Evolutionary conservation across 2,113 vertebrate species (phyloP).

Genomic region (Phocoena phocoena): DNA sequence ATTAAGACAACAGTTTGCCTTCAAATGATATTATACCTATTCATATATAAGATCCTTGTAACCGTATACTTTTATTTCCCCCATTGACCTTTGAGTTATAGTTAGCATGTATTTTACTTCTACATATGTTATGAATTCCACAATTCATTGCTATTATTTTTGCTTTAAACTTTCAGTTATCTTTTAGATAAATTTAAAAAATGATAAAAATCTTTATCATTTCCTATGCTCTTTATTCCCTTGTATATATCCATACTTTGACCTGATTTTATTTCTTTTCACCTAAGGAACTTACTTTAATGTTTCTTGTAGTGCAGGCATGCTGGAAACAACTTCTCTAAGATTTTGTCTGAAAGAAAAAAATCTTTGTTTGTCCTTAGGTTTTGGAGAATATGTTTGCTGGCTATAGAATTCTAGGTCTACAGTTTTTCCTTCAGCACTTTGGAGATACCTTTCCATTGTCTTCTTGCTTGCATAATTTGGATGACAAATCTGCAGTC

Average conservation of each 20-base stretch:
- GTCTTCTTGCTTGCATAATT: neutral
- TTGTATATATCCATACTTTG: neutral
- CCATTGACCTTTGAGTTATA: neutral
- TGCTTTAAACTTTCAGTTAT: neutral
- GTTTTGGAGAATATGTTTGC: slow-evolving; percentile 25
- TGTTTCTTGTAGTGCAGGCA: neutral
- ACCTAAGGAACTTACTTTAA: neutral
- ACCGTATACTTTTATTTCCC: slow-evolving; percentile 1
- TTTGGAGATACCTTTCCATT: neutral
- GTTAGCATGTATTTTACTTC: neutral
- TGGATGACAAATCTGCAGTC: neutral
- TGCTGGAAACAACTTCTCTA: neutral
- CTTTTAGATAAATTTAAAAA: neutral
- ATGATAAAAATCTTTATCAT: neutral
- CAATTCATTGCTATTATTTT: slow-evolving; percentile 18
- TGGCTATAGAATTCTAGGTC: neutral
- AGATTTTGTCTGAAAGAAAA: neutral
- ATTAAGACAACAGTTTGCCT: neutral
- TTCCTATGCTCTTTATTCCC: neutral
- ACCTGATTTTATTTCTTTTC: slow-evolving; percentile 30
- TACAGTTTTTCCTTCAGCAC: neutral
- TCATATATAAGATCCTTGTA: neutral
- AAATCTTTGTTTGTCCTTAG: neutral
- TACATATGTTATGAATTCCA: neutral
- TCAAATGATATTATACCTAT: neutral